A percentile compares a stretch with the other conserved stretches of the same genome.
phyloP scores from a whole-genome alignment of 2,113 vertebrate genomes.

The Colaptes auratus region DNA sequence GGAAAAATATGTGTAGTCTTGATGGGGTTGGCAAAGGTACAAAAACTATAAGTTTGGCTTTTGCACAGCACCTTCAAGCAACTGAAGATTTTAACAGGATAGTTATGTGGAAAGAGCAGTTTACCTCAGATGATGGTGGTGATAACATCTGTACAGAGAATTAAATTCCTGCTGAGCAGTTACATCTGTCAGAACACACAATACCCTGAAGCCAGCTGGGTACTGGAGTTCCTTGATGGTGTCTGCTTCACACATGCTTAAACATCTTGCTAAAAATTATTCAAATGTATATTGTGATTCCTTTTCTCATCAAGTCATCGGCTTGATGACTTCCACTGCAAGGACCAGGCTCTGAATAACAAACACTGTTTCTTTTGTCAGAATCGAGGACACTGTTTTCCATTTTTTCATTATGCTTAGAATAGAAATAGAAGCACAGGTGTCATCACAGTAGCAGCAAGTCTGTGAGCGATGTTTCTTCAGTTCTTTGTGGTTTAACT shows the following conservation, averaged over 20 bases:
- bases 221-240: not conserved
- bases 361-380: not conserved
- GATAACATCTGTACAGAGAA: not conserved
- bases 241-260: not conserved
- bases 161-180: not conserved
- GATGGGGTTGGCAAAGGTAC: not conserved
- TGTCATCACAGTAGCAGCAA: not conserved
- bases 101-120: not conserved
- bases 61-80: not conserved
- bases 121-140: not conserved
- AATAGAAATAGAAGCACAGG: not conserved
- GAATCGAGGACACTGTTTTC: not conserved
- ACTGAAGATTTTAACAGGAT: not conserved
- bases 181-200: not conserved
- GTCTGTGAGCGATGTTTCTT: not conserved
- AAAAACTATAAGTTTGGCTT: not conserved
- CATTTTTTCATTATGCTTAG: not conserved
- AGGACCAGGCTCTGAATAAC: not conserved
- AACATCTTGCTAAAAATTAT: not conserved
- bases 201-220: not conserved
- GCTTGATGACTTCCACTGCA: not conserved
- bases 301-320: not conserved
- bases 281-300: not conserved
- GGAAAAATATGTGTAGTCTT: accelerated
- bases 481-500: not conserved